Evolutionary conservation across 2,888 invertebrate genomes (phyloP).

Genomic region (Deladenus siricidicola): DNA sequence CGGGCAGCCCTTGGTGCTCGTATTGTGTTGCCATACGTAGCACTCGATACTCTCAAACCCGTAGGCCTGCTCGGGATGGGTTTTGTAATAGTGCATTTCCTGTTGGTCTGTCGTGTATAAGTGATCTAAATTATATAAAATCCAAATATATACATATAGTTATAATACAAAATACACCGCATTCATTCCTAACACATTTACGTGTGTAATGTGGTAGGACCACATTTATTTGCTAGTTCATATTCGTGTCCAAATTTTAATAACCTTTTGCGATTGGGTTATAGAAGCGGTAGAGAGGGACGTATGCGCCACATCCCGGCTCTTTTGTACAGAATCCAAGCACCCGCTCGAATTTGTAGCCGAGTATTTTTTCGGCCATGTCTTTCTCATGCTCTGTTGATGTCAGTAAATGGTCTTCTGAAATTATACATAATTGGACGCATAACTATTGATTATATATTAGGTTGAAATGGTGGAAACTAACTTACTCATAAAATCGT

Average conservation of each 20-base stretch:
- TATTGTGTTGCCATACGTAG: constrained; percentile 32
- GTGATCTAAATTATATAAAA: constrained; percentile 19
- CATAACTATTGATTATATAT: background rate
- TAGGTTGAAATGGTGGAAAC: too few relatives aligned
- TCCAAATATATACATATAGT: too few relatives aligned
- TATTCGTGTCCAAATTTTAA: too few relatives aligned
- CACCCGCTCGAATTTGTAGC: constrained; percentile 31
- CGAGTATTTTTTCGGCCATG: constrained; percentile 22
- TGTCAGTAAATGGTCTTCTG: constrained; percentile 38
- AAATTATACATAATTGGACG: constrained; percentile 2
- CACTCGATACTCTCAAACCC: constrained; percentile 33
- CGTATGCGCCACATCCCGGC: constrained; percentile 37
- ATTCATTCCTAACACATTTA: too few relatives aligned
- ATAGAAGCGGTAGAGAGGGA: constrained; percentile 37
- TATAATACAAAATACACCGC: too few relatives aligned
- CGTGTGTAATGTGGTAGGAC: too few relatives aligned
- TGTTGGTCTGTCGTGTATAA: constrained; percentile 24
- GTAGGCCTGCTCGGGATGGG: constrained; percentile 29
- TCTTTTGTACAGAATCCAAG: constrained; percentile 38
- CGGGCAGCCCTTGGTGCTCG: constrained; percentile 20
- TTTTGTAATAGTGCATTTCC: constrained; percentile 35
- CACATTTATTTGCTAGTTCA: too few relatives aligned
- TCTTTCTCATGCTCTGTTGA: constrained; percentile 28
- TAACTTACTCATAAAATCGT: constrained; percentile 25
- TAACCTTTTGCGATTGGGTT: constrained; percentile 31